phyloP scores from a whole-genome alignment of 2,888 invertebrate species.

The Sesia bembeciformis region DNA sequence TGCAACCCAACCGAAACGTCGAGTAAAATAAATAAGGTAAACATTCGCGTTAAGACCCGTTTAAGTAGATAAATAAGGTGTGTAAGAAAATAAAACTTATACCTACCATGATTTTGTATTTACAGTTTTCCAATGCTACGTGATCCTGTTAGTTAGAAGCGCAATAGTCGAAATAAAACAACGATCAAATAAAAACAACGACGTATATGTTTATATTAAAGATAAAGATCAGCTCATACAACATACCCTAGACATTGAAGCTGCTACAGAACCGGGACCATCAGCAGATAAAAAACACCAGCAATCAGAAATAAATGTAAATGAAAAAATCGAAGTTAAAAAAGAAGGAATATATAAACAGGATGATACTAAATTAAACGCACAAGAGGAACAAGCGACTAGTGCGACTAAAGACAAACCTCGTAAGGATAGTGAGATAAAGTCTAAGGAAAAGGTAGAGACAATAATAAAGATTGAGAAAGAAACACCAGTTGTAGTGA shows the following conservation, averaged over 20 bases:
- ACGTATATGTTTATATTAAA: conserved; percentile 7
- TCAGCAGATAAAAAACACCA: neutral
- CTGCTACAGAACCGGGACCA: conserved; percentile 7
- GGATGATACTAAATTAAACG: neutral
- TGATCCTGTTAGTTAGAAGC: conserved; percentile 40
- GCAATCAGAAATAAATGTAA: conserved; percentile 1
- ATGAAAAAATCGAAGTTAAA: conserved; percentile 1
- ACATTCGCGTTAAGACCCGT: too few species aligned
- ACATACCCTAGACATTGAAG: conserved; percentile 14
- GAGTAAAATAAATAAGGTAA: too few species aligned
- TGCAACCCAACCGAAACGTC: too few species aligned
- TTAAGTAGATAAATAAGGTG: too few species aligned
- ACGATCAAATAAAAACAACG: conserved; percentile 9
- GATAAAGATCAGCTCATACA: conserved; percentile 10
- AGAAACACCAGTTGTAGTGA: neutral
- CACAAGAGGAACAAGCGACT: too few species aligned
- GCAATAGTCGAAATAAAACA: conserved; percentile 37
- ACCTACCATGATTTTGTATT: conserved; percentile 5
- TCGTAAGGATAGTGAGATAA: neutral
- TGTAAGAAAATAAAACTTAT: too few species aligned
- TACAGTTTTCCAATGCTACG: conserved; percentile 45
- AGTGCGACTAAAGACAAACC: neutral
- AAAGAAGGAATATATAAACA: neutral
- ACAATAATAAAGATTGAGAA: neutral
- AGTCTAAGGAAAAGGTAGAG: neutral